phyloP scores from a whole-genome alignment of 2,113 vertebrate genomes.

The Carassius carassius region DNA sequence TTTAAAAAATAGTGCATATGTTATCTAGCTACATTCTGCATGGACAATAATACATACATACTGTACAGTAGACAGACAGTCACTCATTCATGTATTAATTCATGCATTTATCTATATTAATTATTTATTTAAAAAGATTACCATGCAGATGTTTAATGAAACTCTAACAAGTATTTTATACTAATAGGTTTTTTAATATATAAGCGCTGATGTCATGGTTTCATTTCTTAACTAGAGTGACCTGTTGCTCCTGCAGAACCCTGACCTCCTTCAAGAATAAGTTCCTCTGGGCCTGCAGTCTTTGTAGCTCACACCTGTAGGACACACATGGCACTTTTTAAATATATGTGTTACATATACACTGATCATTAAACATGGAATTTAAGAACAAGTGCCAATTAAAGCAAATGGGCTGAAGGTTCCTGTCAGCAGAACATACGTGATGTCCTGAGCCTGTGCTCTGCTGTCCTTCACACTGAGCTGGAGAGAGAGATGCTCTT shows the following conservation, averaged over 20 bases:
- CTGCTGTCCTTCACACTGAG: slow-evolving; percentile 53
- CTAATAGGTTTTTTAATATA: not conserved
- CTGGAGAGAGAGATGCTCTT: slow-evolving; percentile 55
- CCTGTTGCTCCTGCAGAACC: slow-evolving; percentile 58
- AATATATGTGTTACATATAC: not conserved
- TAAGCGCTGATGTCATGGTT: not conserved
- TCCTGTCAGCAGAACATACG: slow-evolving; percentile 61
- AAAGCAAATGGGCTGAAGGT: not conserved
- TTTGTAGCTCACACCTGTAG: slow-evolving; percentile 59
- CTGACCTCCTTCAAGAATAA: slow-evolving; percentile 38
- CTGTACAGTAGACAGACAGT: too few relatives aligned
- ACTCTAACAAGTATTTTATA: not conserved
- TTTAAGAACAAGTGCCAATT: not conserved
- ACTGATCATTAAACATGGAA: not conserved
- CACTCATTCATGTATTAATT: too few relatives aligned
- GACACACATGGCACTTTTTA: not conserved
- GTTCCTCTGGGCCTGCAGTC: slow-evolving; percentile 64
- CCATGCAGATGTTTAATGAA: not conserved
- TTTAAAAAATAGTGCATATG: not conserved
- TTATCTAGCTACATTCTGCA: not conserved
- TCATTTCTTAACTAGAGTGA: slow-evolving; percentile 34
- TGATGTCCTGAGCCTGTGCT: slow-evolving; percentile 58
- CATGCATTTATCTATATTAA: too few relatives aligned
- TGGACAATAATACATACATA: not conserved
- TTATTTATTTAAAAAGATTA: too few relatives aligned